phyloP scores from a whole-genome alignment of 2,797 vertebrate species.

The Squalus acanthias region DNA sequence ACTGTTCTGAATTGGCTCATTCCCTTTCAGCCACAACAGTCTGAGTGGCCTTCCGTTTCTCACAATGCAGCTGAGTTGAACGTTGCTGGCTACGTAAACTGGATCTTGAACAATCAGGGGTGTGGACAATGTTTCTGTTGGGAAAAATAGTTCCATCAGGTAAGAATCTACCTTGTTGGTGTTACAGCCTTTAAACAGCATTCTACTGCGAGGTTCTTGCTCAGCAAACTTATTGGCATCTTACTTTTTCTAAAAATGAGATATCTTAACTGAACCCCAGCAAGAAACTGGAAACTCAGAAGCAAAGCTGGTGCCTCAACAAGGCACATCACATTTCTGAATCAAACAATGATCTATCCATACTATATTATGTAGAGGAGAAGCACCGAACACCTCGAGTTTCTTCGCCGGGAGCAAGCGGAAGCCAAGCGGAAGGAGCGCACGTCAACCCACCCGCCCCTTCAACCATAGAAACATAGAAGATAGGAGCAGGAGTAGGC shows the following conservation, averaged over 20 bases:
- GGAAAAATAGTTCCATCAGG: not conserved
- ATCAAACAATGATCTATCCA: not conserved
- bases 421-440: too few species aligned
- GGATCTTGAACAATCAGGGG: constrained; percentile 17
- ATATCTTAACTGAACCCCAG: not conserved
- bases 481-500: too few species aligned
- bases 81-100: not conserved
- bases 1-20: not conserved
- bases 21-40: not conserved
- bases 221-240: not conserved
- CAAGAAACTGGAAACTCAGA: not conserved
- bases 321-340: not conserved
- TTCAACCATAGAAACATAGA: too few species aligned
- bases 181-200: not conserved
- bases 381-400: too few species aligned
- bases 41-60: not conserved
- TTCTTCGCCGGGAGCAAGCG: too few species aligned
- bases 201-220: not conserved
- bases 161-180: too few species aligned
- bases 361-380: too few species aligned
- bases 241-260: not conserved
- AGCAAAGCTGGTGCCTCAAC: not conserved
- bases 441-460: too few species aligned
- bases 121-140: not conserved
- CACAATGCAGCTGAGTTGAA: constrained; percentile 24